Conservation (phyloP, 2,113 vertebrate species). For the Columba livia region DNA sequence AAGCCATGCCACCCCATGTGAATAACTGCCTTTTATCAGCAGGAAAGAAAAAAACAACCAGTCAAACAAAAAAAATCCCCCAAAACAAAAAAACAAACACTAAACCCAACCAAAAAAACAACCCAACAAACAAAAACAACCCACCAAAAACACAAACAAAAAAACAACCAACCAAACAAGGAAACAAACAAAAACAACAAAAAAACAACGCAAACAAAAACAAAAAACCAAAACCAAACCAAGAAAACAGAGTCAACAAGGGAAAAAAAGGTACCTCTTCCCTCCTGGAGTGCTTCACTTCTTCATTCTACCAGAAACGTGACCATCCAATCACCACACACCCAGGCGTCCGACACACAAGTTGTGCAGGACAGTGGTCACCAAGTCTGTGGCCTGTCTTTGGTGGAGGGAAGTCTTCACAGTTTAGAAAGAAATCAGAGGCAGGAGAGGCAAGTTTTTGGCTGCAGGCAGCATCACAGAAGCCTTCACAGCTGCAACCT, state of each 20-base stretch:
- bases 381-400: background rate
- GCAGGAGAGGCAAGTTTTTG: background rate
- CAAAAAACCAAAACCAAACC: too few species aligned
- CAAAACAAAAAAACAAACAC: too few species aligned
- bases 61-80: too few species aligned
- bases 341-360: background rate
- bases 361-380: accelerated
- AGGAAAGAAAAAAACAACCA: background rate
- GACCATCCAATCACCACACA: background rate
- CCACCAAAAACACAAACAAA: too few species aligned
- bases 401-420: background rate
- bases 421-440: background rate
- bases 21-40: background rate
- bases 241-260: background rate
- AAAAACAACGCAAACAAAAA: too few species aligned
- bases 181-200: too few species aligned
- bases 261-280: background rate
- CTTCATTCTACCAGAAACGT: background rate
- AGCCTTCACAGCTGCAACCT: background rate
- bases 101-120: too few species aligned
- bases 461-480: background rate
- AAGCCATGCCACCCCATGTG: too few species aligned
- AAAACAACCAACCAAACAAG: too few species aligned
- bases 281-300: background rate
- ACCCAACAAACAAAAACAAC: too few species aligned